A percentile compares a stretch with the other conserved stretches of the same genome.
phyloP scores from a whole-genome alignment of 1,140 invertebrate genomes.

The Mactra quadrangularis region DNA sequence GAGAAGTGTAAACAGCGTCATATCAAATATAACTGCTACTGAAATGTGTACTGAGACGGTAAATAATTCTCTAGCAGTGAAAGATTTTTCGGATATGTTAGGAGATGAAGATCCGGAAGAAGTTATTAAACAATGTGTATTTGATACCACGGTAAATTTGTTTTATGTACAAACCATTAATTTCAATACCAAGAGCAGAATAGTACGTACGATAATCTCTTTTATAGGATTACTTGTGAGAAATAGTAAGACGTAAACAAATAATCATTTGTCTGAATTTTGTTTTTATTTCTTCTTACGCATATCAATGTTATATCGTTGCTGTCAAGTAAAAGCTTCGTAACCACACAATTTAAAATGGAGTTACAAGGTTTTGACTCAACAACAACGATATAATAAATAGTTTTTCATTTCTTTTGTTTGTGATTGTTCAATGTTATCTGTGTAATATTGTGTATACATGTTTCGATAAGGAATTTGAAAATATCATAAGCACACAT shows the following conservation, averaged over 20 bases:
- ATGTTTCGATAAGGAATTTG: neutral
- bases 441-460: no score
- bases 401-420: neutral
- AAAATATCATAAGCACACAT: neutral
- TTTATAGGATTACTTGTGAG: neutral
- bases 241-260: neutral
- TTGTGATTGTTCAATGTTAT: no score
- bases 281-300: neutral
- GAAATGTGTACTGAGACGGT: neutral
- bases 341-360: neutral
- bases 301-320: neutral
- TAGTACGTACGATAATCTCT: neutral
- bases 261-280: neutral
- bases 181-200: neutral
- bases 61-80: neutral
- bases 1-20: neutral
- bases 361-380: no score
- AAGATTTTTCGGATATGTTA: neutral
- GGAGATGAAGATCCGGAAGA: conserved; percentile 3
- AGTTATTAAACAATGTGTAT: neutral
- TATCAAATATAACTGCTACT: neutral
- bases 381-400: neutral
- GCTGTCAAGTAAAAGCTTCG: neutral
- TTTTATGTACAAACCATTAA: neutral
- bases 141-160: neutral